These are phyloP conservation scores for Phalacrocorax carbo DNA, from an alignment of 2,113 vertebrate species.

Conservation along the genomic window DNA sequence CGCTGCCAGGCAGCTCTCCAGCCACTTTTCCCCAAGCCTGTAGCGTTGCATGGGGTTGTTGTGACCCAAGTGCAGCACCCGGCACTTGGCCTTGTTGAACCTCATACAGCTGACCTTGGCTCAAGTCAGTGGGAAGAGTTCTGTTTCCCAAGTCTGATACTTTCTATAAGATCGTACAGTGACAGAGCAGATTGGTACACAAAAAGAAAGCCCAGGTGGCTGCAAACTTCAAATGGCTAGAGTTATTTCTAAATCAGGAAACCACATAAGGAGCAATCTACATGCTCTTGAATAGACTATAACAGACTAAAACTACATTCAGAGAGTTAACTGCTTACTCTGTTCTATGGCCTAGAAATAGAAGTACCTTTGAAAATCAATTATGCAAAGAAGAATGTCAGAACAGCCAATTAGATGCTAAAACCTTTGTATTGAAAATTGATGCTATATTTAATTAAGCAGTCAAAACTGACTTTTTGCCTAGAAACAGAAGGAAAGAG, in stretches of 20 bases:
- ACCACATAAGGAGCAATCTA: not conserved
- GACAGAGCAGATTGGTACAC: not conserved
- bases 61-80: not conserved
- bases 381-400: not conserved
- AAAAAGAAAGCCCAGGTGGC: not conserved
- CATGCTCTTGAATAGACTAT: not conserved
- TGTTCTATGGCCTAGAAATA: not conserved
- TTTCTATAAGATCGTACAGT: not conserved
- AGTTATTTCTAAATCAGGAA: not conserved
- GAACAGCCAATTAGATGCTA: slow-evolving; percentile 4
- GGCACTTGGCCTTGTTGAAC: not conserved
- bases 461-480: not conserved
- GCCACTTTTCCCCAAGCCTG: not conserved
- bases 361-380: not conserved
- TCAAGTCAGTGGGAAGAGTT: not conserved
- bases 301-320: not conserved
- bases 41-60: not conserved
- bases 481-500: not conserved
- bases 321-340: not conserved
- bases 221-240: not conserved
- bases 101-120: not conserved
- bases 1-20: not conserved
- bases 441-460: not conserved
- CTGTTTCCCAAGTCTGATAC: not conserved
- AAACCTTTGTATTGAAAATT: not conserved